These are phyloP conservation scores for Apteryx owenii DNA, from an alignment of 2,113 vertebrate genomes.

Conservation along the genomic window DNA sequence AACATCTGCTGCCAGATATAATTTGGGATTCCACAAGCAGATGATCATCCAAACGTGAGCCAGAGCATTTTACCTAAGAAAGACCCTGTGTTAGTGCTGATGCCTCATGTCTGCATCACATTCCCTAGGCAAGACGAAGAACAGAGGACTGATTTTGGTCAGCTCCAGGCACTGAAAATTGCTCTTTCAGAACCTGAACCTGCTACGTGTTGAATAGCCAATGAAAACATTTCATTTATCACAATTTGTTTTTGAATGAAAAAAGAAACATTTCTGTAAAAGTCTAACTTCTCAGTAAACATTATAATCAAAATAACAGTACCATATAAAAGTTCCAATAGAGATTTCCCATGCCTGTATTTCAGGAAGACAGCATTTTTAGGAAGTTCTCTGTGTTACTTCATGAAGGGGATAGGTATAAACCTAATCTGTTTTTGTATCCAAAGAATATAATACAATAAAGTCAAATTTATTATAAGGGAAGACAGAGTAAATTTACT, in stretches of 20 bases:
- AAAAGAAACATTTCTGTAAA: neutral
- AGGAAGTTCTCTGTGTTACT: neutral
- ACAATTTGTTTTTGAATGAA: neutral
- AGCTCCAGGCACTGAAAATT: rapidly evolving
- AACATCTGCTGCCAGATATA: neutral
- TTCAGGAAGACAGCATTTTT: neutral
- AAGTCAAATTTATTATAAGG: slow-evolving; percentile 31
- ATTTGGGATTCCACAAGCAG: neutral
- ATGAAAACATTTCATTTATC: neutral
- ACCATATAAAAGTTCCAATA: neutral
- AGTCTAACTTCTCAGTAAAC: neutral
- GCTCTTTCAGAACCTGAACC: neutral
- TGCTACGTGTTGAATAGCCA: neutral
- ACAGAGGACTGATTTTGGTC: neutral
- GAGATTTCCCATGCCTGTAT: neutral
- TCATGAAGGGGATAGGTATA: neutral
- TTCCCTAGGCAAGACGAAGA: neutral
- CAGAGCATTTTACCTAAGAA: neutral
- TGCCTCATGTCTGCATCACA: neutral
- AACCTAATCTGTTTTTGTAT: slow-evolving; percentile 36
- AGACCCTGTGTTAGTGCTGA: neutral
- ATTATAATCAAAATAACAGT: neutral
- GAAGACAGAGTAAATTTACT: slow-evolving; percentile 51
- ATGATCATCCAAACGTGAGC: neutral
- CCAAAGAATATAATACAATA: neutral